phyloP scores from a whole-genome alignment of 1,140 invertebrate species.

The Pseudoatta argentina region DNA sequence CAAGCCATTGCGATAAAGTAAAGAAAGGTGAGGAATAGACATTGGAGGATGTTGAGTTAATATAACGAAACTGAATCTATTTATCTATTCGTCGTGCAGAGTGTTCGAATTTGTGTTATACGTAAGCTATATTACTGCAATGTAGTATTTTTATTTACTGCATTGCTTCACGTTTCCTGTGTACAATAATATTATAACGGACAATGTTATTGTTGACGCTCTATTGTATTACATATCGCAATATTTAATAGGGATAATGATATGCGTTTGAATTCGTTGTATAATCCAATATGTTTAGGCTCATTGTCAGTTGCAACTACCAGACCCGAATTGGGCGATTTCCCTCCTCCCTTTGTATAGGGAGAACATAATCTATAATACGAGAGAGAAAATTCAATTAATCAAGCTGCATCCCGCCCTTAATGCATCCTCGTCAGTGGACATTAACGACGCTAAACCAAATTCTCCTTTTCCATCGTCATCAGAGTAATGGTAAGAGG shows the following conservation, averaged over 20 bases:
- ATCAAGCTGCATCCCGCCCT: not conserved
- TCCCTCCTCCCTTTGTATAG: not conserved
- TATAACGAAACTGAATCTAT: not conserved
- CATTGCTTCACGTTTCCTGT: not conserved
- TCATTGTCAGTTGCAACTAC: not conserved
- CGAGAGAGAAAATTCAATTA: slow-evolving; percentile 36
- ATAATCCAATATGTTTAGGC: slow-evolving; percentile 29
- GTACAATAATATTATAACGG: slow-evolving; percentile 1
- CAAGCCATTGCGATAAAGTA: not conserved
- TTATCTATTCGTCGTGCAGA: not conserved
- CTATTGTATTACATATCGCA: not conserved
- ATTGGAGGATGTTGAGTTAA: not conserved
- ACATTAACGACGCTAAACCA: slow-evolving; percentile 1
- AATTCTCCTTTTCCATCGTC: slow-evolving; percentile 1
- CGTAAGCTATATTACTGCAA: not conserved
- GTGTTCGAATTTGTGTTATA: slow-evolving; percentile 5
- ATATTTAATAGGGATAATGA: slow-evolving; percentile 48
- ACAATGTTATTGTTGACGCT: not conserved
- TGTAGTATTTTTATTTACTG: slow-evolving; percentile 6
- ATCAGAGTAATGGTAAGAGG: not conserved
- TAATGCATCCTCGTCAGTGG: slow-evolving; percentile 17
- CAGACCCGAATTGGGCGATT: not conserved
- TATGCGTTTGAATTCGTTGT: slow-evolving; percentile 21
- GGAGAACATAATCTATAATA: slow-evolving; percentile 22
- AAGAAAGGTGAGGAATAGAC: not conserved